phyloP scores from a whole-genome alignment of 2,797 vertebrate genomes.

The Xenops minutus region DNA sequence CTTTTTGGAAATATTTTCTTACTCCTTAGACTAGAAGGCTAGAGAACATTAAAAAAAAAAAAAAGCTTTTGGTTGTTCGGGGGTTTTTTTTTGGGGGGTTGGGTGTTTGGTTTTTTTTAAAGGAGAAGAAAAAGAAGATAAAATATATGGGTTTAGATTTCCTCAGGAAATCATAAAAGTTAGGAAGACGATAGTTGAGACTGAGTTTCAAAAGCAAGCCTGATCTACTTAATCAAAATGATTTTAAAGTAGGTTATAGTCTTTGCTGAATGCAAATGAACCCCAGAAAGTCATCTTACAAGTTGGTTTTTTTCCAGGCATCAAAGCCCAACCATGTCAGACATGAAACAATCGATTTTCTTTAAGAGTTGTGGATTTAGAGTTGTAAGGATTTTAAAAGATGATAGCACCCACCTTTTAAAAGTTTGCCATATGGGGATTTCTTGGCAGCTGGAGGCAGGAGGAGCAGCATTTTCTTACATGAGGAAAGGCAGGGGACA shows the following conservation, averaged over 20 bases:
- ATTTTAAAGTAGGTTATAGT: background rate
- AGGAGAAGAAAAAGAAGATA: background rate
- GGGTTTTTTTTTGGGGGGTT: background rate
- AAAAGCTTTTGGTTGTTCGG: background rate
- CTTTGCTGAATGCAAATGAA: background rate
- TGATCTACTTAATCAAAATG: background rate
- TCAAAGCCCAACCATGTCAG: background rate
- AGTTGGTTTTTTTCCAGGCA: background rate
- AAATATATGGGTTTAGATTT: background rate
- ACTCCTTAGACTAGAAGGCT: background rate
- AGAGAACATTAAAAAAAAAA: background rate
- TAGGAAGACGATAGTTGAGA: background rate
- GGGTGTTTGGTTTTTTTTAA: background rate
- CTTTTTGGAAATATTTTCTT: background rate
- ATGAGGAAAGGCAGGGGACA: background rate
- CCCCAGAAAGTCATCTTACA: background rate
- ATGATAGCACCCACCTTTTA: background rate
- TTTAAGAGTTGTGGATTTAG: background rate
- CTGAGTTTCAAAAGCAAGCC: background rate
- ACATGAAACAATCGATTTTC: background rate
- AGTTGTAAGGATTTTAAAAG: background rate
- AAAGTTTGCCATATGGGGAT: background rate
- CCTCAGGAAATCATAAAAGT: background rate
- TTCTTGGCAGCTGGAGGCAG: background rate
- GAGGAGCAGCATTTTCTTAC: rapidly evolving